Conservation (phyloP, 2,797 vertebrate genomes). For the Poecilia picta region DNA sequence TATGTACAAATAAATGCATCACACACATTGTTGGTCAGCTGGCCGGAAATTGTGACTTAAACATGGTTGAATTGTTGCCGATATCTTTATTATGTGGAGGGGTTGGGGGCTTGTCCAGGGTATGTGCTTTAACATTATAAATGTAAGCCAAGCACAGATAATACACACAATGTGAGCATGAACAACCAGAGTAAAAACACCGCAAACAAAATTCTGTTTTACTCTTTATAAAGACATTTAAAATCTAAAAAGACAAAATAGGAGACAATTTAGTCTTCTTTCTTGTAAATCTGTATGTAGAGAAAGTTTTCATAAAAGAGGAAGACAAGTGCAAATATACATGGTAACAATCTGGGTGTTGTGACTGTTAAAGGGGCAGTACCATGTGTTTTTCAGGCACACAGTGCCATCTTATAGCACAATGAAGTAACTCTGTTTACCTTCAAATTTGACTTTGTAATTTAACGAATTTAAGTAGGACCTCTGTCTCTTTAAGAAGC, state of each 20-base stretch:
- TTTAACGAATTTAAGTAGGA: too few species aligned
- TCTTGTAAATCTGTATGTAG: background rate
- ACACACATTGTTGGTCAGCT: conserved; percentile 15
- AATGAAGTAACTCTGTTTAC: too few species aligned
- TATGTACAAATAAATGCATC: conserved; percentile 28
- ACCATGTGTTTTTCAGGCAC: too few species aligned
- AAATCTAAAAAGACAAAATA: background rate
- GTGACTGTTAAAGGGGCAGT: background rate
- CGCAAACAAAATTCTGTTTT: background rate
- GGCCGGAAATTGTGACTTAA: background rate
- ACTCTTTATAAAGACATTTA: background rate
- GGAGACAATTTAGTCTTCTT: background rate
- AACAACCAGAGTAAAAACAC: background rate
- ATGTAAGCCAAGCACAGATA: background rate
- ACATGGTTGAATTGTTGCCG: background rate
- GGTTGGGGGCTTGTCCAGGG: background rate
- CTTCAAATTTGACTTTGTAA: too few species aligned
- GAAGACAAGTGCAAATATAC: background rate
- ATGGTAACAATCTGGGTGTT: background rate
- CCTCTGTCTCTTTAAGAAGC: too few species aligned
- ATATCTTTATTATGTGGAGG: background rate
- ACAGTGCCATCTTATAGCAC: background rate
- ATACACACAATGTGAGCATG: background rate
- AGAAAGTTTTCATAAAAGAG: background rate
- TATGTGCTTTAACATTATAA: background rate